Percentiles rank a stretch among this genome's conserved stretches.
Evolutionary conservation across 2,113 vertebrate genomes (phyloP).

Genomic region (Synodontis membranacea): DNA sequence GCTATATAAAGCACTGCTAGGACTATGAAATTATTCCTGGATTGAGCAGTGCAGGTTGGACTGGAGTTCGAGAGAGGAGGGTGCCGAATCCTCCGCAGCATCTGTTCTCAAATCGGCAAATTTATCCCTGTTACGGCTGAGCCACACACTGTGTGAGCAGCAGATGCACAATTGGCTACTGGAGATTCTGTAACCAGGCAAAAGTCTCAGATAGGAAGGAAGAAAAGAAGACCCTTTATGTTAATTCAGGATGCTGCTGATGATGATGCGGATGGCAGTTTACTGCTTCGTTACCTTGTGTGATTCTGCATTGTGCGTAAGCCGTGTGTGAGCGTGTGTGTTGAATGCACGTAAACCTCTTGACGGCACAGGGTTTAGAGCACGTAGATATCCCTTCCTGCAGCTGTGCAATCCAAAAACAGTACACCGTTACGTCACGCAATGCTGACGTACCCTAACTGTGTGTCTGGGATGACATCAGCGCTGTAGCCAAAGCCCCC

Average conservation of each 20-base stretch:
- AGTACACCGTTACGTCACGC: constrained; percentile 62
- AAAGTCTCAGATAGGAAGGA: neutral
- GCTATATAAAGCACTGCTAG: neutral
- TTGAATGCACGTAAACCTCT: neutral
- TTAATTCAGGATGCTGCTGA: constrained; percentile 12
- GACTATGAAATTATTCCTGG: constrained; percentile 9
- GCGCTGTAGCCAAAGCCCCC: neutral
- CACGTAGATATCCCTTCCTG: constrained; percentile 13
- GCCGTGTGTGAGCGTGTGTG: neutral
- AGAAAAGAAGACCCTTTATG: constrained; percentile 1
- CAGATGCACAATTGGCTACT: constrained; percentile 25
- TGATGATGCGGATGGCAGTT: constrained; percentile 53
- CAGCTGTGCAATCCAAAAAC: constrained; percentile 44
- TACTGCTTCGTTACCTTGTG: constrained; percentile 57
- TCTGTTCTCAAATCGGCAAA: constrained; percentile 9
- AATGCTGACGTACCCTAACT: constrained; percentile 56
- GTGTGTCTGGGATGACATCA: constrained; percentile 39
- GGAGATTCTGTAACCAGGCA: constrained; percentile 43
- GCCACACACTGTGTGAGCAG: neutral
- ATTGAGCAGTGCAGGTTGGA: neutral
- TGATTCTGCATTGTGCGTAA: constrained; percentile 32
- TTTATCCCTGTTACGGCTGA: neutral
- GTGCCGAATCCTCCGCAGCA: neutral
- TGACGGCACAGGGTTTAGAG: constrained; percentile 14
- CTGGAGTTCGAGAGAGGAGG: neutral